Evolutionary conservation across 2,888 invertebrate species (phyloP), one percentile per base, ranked within the genome.

Genomic region (Lissonota sp.): DNA sequence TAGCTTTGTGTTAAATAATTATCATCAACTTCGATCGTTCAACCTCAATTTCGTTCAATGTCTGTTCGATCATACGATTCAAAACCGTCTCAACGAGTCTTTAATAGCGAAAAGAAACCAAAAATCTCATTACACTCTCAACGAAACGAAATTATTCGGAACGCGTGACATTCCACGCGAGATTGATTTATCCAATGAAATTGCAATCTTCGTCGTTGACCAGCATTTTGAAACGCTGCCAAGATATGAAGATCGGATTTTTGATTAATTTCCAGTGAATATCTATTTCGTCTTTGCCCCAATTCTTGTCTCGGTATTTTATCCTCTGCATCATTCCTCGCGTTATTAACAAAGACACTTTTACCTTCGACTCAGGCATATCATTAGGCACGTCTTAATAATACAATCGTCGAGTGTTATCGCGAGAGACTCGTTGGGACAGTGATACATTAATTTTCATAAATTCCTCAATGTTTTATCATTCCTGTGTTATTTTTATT

Each of bases 181-280:
- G 76, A 80, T 72, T 80, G 71, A 80, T 80, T 80, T 76, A 80
- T 80, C 76, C 8, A 37, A 72, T 46, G 63, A 71, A 76, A 80
- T 80, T 80, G 71, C 80, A 66, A 75, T 75, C 16, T 46, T 58
- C 70, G n/a, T 37, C 69, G 53, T 14, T 49, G 10, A 62, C 44
- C 55, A 39, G 53, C 64, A 7, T 16, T 40, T 26, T 74, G 79
- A 79, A 58, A 58, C 44, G 16, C 10, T 70, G 79, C 79, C 79
- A 74, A 79, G 63, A 69, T 79, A 79, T 79, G 49, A 79, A 44
- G 57, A 79, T 69, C 64, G 73, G 70, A 40, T 70, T 74, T 79
- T 74, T 74, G 69, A 79, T 74, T 71, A 66, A 64, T 60, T 75
- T 69, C 57, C 67, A 79, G 62, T 12, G 62, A 51, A 6, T 49